phyloP scores from a whole-genome alignment of 2,113 vertebrate genomes.

The Festucalex cinctus region DNA sequence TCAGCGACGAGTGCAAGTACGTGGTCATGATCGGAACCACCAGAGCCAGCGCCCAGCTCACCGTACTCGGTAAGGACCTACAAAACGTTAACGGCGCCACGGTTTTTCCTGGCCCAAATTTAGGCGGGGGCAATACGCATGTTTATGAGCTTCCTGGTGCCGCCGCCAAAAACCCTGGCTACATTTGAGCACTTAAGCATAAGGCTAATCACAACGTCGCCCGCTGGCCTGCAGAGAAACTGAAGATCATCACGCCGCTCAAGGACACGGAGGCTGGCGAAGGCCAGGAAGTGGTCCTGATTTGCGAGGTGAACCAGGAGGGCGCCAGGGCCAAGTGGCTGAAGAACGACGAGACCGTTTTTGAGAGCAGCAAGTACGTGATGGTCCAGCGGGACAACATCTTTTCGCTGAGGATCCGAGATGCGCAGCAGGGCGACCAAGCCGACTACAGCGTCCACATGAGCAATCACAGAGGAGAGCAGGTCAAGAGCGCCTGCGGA shows the following conservation, averaged over 20 bases:
- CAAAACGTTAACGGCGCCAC: background rate
- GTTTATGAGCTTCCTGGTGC: no score
- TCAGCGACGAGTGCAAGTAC: conserved; percentile 84
- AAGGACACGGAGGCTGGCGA: conserved; percentile 86
- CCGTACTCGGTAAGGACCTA: conserved; percentile 78
- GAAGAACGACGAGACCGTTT: conserved; percentile 87
- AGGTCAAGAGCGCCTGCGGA: conserved; percentile 80
- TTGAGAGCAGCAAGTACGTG: conserved; percentile 91
- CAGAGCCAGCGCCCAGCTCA: conserved; percentile 84
- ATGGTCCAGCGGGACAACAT: conserved; percentile 90
- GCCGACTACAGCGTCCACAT: conserved; percentile 80
- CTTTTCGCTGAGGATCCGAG: conserved; percentile 89
- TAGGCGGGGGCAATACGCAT: no score
- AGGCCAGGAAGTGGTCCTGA: conserved; percentile 87
- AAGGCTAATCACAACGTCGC: background rate
- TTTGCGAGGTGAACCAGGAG: conserved; percentile 95
- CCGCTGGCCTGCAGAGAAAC: conserved; percentile 81
- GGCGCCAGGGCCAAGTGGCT: conserved; percentile 98
- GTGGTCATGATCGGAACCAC: conserved; percentile 80
- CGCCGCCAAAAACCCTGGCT: background rate
- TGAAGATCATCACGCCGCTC: conserved; percentile 88
- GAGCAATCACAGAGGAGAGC: conserved; percentile 89
- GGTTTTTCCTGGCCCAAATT: background rate
- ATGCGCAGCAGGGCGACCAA: conserved; percentile 84
- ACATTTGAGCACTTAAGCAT: background rate